phyloP scores from a whole-genome alignment of 2,797 vertebrate species.

The Hippopotamyrus pictus region DNA sequence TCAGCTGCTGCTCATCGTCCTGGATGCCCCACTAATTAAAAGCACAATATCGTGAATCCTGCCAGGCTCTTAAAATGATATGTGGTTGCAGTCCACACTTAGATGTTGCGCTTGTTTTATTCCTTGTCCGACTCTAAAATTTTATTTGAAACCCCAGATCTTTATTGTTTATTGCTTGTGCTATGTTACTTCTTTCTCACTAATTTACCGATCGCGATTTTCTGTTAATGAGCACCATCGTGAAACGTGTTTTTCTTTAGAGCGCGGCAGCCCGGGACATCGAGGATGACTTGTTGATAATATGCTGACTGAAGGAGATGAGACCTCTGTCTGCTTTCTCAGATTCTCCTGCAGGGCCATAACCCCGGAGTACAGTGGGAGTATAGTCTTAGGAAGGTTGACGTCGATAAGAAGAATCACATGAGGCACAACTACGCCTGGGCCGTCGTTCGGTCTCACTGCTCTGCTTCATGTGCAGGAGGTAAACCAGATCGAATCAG shows the following conservation, averaged over 20 bases:
- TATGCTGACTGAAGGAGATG: not conserved
- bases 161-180: not conserved
- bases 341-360: slow-evolving; percentile 79
- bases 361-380: slow-evolving; percentile 81
- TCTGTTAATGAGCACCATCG: not conserved
- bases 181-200: not conserved
- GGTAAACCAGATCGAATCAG: slow-evolving; percentile 50
- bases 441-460: slow-evolving; percentile 69
- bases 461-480: slow-evolving; percentile 75
- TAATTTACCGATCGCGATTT: not conserved
- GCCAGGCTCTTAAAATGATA: slow-evolving; percentile 19
- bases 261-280: not conserved
- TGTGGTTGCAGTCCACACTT: not conserved
- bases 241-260: not conserved
- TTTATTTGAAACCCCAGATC: not conserved
- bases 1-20: not conserved
- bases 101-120: slow-evolving; percentile 8
- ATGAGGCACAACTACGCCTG: slow-evolving; percentile 72
- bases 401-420: slow-evolving; percentile 46
- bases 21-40: not conserved
- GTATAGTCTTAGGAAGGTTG: slow-evolving; percentile 62
- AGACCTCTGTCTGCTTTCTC: not conserved
- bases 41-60: slow-evolving; percentile 15
- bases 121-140: not conserved
- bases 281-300: not conserved